phyloP scores from a whole-genome alignment of 2,888 invertebrate species.

The Lapara coniferarum region DNA sequence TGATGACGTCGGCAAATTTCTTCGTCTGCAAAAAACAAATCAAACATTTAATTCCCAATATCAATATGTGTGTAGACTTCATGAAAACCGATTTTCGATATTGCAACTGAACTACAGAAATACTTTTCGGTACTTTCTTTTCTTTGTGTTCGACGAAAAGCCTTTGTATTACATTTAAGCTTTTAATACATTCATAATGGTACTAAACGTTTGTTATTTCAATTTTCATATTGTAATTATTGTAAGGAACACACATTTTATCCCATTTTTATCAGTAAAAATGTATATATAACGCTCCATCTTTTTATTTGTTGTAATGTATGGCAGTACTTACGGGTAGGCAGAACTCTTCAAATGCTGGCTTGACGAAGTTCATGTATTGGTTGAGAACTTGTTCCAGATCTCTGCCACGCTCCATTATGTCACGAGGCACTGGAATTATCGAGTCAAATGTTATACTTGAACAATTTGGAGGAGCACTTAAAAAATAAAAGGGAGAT shows the following conservation, averaged over 20 bases:
- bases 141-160: no score
- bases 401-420: slow-evolving; percentile 96
- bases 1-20: slow-evolving; percentile 99
- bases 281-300: not conserved
- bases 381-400: slow-evolving; percentile 97
- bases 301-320: not conserved
- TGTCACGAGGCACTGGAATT: slow-evolving; percentile 94
- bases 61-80: no score
- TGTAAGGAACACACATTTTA: no score
- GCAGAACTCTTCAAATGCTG: slow-evolving; percentile 99
- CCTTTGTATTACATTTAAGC: no score
- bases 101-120: no score
- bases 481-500: no score
- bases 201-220: no score
- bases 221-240: no score
- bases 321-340: slow-evolving; percentile 89
- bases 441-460: not conserved
- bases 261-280: no score
- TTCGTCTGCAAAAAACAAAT: slow-evolving; percentile 91
- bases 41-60: not conserved
- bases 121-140: no score
- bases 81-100: no score
- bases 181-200: no score
- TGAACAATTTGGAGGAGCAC: not conserved
- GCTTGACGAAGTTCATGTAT: slow-evolving; percentile 99